Evolutionary conservation across 2,113 vertebrate species (phyloP).

Genomic region (Ascaphus truei): DNA sequence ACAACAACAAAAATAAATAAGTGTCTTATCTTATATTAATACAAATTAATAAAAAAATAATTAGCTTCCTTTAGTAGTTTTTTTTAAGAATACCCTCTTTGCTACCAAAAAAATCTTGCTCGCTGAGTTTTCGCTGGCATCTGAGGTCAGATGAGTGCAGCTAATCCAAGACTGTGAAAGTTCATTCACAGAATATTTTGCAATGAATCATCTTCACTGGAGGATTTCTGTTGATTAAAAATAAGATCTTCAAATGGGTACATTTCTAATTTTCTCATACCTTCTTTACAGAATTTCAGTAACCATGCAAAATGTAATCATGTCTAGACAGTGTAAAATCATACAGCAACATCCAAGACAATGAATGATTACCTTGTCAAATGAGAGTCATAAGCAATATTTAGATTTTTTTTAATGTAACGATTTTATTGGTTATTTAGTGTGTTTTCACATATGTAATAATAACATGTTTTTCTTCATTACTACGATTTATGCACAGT

Average conservation of each 20-base stretch:
- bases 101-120: too few relatives aligned
- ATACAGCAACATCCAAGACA: background rate
- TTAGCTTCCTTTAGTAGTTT: too few relatives aligned
- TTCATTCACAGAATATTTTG: background rate
- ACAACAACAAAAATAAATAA: too few relatives aligned
- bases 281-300: background rate
- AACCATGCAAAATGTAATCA: slow-evolving; percentile 3
- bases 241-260: background rate
- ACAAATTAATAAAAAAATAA: too few relatives aligned
- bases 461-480: background rate
- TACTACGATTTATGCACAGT: background rate
- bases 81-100: too few relatives aligned
- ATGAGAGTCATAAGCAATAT: background rate
- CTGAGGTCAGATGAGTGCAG: background rate
- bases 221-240: background rate
- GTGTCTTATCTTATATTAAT: too few relatives aligned
- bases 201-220: background rate
- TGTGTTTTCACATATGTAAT: background rate
- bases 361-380: background rate
- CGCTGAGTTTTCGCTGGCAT: background rate
- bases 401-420: background rate
- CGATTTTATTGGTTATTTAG: background rate
- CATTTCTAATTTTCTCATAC: background rate
- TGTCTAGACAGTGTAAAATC: background rate
- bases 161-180: too few relatives aligned